phyloP scores from a whole-genome alignment of 2,113 vertebrate genomes.

The Globicephala melas region DNA sequence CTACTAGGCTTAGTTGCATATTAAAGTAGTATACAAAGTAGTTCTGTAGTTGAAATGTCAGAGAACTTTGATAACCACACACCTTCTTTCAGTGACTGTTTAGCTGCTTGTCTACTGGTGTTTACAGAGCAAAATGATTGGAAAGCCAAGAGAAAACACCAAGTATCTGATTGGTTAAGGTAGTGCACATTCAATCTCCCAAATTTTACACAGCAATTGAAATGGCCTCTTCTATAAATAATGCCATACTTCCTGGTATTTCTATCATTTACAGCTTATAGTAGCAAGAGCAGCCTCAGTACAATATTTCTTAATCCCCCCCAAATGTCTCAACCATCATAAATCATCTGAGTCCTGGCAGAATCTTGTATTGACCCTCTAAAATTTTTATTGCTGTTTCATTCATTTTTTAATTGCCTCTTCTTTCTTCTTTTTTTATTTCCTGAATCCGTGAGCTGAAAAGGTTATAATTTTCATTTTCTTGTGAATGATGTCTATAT shows the following conservation, averaged over 20 bases:
- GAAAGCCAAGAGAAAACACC: neutral
- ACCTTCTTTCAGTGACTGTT: neutral
- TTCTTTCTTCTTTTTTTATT: conserved; percentile 1
- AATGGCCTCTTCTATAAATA: conserved; percentile 22
- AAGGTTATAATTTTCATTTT: conserved; percentile 52
- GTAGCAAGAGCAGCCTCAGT: neutral
- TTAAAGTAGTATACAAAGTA: too few relatives aligned
- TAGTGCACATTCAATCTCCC: neutral
- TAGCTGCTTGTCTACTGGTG: neutral
- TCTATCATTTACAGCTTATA: neutral
- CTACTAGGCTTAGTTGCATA: neutral
- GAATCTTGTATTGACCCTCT: neutral
- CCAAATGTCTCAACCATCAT: neutral
- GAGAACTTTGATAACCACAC: neutral
- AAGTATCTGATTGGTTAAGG: neutral
- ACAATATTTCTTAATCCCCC: neutral
- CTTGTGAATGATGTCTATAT: neutral
- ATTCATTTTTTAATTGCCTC: conserved; percentile 22
- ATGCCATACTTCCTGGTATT: neutral
- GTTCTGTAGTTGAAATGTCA: neutral
- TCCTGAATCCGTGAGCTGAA: neutral
- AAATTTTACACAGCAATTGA: conserved; percentile 41
- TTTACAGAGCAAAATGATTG: neutral
- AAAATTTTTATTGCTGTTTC: conserved; percentile 48
- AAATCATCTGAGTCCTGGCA: neutral